Evolutionary conservation across 2,113 vertebrate genomes (phyloP), one percentile per base, ranked within the genome.

Genomic region (Galbula dea): DNA sequence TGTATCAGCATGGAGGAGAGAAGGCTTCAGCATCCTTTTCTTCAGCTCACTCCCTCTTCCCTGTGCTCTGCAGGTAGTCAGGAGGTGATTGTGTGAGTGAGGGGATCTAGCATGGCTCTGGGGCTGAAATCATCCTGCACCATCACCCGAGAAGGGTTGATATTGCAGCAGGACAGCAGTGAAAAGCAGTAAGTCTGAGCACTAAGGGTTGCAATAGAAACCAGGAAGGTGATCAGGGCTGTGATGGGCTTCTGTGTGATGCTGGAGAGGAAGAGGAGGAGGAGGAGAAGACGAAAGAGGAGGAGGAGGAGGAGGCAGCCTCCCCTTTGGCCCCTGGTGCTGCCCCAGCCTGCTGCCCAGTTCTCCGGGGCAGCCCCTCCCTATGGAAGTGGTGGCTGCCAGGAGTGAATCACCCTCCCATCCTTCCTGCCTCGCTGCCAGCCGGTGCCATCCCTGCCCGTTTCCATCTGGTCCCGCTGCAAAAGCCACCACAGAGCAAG

Each of bases 311-410:
- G 2, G 36, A 43, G 17, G 66, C 17, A 59, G 46, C 23, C 23
- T 36, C 51, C n/a, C 24, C 37, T 49, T 34, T 2, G 2, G 26
- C 22, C 10, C 12, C 49, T 34, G 2, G 4, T 0, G 1, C 36
- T 26, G 34, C 29, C 61, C 36, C 30, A 15, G 0, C 71, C 71
- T 76, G 37, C 55, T n/a, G 51, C 48, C 84, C 61, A 4, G 41
- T 36, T 69, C 87, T 67, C 67, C 2, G 6, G 71, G 67, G 21
- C 49, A 37, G 41, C 41, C 69, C 79, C 39, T 88, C 73, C 49
- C 79, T 45, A 3, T 37, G 86, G 72, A 59, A 83, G 61, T 4
- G 4, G 10, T 1, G 16, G 30, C 54, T 77, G 89, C 93, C 91
- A 87, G 88, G 63, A 4, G 15, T 83, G 90, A 76, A 78, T 86